Conservation (phyloP, 2,113 vertebrate species). For the Silurus glanis region DNA sequence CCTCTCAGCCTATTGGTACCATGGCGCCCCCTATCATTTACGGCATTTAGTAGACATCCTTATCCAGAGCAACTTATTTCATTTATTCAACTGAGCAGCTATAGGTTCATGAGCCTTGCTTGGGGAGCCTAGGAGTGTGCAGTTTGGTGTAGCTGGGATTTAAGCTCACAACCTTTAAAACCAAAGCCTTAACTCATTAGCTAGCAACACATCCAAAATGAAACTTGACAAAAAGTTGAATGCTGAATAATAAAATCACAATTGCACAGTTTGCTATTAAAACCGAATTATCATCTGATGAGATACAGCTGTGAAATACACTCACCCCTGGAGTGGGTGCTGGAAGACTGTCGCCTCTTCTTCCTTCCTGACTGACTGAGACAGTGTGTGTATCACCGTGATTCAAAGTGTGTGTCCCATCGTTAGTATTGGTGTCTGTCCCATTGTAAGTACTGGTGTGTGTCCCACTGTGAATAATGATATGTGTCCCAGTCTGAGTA, state of each 20-base stretch:
- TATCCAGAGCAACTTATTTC: too few species aligned
- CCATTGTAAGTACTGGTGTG: constrained; percentile 56
- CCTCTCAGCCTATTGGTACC: neutral
- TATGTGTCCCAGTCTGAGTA: neutral
- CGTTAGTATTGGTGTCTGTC: constrained; percentile 44
- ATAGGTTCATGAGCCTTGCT: too few species aligned
- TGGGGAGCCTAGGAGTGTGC: too few species aligned
- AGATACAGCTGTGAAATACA: neutral
- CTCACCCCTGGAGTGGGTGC: constrained; percentile 26
- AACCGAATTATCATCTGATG: neutral
- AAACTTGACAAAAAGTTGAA: neutral
- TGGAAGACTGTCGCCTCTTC: constrained; percentile 18
- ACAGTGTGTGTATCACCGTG: constrained; percentile 1
- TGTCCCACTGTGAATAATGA: neutral
- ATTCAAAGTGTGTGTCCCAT: constrained; percentile 36
- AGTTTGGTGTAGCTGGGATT: too few species aligned
- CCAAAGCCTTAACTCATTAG: too few species aligned
- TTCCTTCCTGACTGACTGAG: constrained; percentile 7
- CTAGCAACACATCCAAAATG: too few species aligned
- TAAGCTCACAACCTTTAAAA: too few species aligned
- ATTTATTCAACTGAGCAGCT: too few species aligned
- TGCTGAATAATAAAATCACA: neutral
- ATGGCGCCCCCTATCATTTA: too few species aligned
- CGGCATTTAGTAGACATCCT: too few species aligned
- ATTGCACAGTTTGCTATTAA: neutral